phyloP scores from a whole-genome alignment of 2,797 vertebrate species.

The Graptemys geographica region DNA sequence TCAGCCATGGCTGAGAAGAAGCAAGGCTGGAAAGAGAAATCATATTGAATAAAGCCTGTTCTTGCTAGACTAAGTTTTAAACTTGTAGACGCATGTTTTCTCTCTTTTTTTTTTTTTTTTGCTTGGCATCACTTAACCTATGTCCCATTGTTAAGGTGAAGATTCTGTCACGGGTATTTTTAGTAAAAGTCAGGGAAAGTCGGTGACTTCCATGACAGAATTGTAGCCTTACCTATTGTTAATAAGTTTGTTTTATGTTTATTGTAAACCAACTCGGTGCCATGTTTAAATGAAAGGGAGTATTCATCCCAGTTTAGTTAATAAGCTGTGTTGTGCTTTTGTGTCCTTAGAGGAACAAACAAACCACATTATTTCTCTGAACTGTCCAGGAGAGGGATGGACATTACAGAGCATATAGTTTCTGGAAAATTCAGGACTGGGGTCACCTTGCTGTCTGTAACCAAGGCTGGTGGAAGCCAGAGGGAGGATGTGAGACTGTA shows the following conservation, averaged over 20 bases:
- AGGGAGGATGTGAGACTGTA: not conserved
- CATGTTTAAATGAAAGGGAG: not conserved
- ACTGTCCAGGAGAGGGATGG: not conserved
- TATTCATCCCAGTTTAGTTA: not conserved
- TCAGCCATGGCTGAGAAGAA: too few relatives aligned
- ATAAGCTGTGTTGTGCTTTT: not conserved
- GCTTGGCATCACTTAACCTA: too few relatives aligned
- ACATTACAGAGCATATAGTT: not conserved
- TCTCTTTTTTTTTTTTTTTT: too few relatives aligned
- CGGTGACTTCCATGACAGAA: too few relatives aligned
- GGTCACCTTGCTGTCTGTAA: not conserved
- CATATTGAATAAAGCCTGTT: too few relatives aligned
- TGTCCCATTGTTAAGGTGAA: too few relatives aligned
- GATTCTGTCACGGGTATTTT: too few relatives aligned
- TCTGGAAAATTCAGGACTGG: not conserved
- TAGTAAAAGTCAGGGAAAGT: too few relatives aligned
- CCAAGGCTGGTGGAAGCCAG: not conserved
- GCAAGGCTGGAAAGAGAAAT: too few relatives aligned
- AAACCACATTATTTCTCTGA: not conserved
- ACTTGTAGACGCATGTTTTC: too few relatives aligned
- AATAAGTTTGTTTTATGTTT: not conserved
- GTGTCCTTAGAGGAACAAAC: not conserved
- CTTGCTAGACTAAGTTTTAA: too few relatives aligned
- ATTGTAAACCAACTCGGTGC: not conserved
- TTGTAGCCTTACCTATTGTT: not conserved